A percentile compares a stretch with the other conserved stretches of the same genome.
Conservation (phyloP, 2,888 invertebrate genomes). For the Philhelius pedissequus region DNA sequence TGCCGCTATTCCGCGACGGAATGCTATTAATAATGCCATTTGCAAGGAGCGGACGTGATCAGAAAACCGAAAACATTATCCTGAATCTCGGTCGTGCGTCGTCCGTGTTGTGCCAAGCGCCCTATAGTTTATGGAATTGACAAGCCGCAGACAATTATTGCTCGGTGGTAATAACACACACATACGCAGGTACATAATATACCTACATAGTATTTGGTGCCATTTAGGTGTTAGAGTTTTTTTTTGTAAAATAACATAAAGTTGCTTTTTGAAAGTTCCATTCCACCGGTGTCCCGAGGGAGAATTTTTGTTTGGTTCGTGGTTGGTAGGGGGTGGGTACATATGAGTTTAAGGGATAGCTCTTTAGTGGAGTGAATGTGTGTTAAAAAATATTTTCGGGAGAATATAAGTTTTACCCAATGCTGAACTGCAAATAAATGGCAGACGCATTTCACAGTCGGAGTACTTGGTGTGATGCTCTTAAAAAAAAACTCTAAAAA, state of each 20-base stretch:
- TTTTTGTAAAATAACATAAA: neutral
- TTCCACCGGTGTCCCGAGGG: neutral
- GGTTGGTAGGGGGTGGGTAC: too few relatives aligned
- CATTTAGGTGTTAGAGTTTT: neutral
- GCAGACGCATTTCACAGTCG: too few relatives aligned
- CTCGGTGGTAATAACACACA: neutral
- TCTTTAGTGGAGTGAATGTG: too few relatives aligned
- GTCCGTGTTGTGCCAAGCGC: neutral
- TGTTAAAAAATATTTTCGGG: too few relatives aligned
- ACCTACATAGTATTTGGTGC: too few relatives aligned
- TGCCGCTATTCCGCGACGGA: neutral
- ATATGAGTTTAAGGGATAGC: too few relatives aligned
- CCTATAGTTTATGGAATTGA: constrained; percentile 18
- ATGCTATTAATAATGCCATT: constrained; percentile 55
- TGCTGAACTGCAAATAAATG: too few relatives aligned
- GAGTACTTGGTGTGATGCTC: too few relatives aligned
- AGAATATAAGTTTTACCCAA: too few relatives aligned
- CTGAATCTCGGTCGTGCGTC: neutral
- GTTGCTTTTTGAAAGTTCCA: neutral
- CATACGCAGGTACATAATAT: too few relatives aligned
- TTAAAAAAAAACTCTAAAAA: too few relatives aligned
- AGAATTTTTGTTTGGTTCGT: neutral
- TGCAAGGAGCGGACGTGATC: constrained; percentile 50
- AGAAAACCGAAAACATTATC: constrained; percentile 22
- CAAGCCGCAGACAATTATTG: constrained; percentile 31